Percentiles rank a stretch among this genome's conserved stretches.
Evolutionary conservation across 2,113 vertebrate species (phyloP).

Genomic region (Ammodramus savannarum): DNA sequence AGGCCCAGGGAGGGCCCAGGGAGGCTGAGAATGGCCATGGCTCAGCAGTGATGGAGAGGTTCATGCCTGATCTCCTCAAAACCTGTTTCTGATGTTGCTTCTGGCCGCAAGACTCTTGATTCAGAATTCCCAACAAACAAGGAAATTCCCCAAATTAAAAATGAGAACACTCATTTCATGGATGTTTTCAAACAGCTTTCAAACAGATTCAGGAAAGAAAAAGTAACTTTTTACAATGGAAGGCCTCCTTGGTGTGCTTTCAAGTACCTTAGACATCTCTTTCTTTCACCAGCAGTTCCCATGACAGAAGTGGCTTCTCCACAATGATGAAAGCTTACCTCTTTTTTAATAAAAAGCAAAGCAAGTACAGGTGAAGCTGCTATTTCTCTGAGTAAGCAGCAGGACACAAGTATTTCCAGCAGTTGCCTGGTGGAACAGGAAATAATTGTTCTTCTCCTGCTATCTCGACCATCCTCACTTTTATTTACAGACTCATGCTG

Average conservation of each 20-base stretch:
- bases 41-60: background rate
- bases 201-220: background rate
- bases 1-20: background rate
- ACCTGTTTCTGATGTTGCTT: background rate
- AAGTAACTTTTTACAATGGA: background rate
- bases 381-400: constrained; percentile 23
- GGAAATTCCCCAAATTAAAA: background rate
- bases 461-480: background rate
- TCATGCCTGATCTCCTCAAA: background rate
- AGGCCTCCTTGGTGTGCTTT: background rate
- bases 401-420: background rate
- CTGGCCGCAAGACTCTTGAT: background rate
- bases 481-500: background rate
- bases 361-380: background rate
- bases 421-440: background rate
- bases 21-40: no score
- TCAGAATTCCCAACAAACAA: background rate
- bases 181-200: background rate
- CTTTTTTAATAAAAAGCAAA: background rate
- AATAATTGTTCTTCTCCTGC: background rate
- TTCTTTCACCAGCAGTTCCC: constrained; percentile 8
- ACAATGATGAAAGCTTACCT: background rate
- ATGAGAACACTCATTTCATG: background rate
- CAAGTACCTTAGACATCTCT: background rate
- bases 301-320: background rate